Conservation (phyloP, 2,888 invertebrate genomes). For the Smittia sp. region DNA sequence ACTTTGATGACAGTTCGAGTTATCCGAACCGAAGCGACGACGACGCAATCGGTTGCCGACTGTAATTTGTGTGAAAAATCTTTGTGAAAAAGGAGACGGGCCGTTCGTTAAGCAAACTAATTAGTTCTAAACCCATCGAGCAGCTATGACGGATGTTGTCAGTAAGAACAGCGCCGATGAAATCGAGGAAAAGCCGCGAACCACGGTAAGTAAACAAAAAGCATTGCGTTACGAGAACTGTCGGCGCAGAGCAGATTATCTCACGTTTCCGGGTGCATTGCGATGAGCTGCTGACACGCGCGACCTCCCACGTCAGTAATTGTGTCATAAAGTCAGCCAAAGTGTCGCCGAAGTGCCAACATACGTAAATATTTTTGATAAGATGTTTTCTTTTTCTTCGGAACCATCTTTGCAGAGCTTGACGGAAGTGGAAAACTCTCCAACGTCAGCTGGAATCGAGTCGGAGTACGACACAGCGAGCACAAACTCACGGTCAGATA, state of each 20-base stretch:
- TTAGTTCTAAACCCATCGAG: neutral
- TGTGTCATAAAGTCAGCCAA: too few relatives aligned
- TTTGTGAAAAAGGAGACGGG: too few relatives aligned
- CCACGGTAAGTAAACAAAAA: slow-evolving; percentile 30
- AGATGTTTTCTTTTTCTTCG: slow-evolving; percentile 5
- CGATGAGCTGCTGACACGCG: too few relatives aligned
- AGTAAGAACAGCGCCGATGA: slow-evolving; percentile 29
- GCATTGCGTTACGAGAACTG: slow-evolving; percentile 12
- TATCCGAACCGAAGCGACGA: too few relatives aligned
- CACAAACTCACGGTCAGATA: slow-evolving; percentile 45
- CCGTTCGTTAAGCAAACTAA: too few relatives aligned
- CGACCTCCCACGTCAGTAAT: too few relatives aligned
- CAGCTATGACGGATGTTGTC: slow-evolving; percentile 32
- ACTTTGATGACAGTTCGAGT: too few relatives aligned
- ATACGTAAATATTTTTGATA: neutral
- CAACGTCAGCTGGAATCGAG: slow-evolving; percentile 44
- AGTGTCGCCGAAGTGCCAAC: neutral
- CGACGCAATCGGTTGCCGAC: too few relatives aligned
- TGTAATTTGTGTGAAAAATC: too few relatives aligned
- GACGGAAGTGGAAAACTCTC: slow-evolving; percentile 35
- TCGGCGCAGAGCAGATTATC: too few relatives aligned
- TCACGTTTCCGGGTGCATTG: too few relatives aligned
- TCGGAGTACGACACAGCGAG: slow-evolving; percentile 55
- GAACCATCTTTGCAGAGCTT: slow-evolving; percentile 25
- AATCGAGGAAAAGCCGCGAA: slow-evolving; percentile 24